Evolutionary conservation across 92 coral and sea anemone species (phyloP).

Genomic region (Siderastrea siderea): DNA sequence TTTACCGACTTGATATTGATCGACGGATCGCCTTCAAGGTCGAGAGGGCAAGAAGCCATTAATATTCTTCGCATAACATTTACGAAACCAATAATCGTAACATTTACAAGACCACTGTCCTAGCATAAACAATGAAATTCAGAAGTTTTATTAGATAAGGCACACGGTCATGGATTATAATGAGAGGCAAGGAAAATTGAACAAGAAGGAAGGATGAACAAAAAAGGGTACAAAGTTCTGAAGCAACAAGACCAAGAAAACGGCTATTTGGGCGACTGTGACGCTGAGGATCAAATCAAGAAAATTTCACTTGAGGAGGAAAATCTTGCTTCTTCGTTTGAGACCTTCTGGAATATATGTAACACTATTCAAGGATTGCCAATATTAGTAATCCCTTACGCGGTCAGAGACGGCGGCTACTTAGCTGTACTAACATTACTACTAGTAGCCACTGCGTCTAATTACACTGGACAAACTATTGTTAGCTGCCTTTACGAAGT

Average conservation of each 20-base stretch:
- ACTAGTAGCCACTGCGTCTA: slow-evolving; percentile 82
- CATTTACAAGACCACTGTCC: too few species aligned
- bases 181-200: background rate
- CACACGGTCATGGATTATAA: too few species aligned
- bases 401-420: slow-evolving; percentile 85
- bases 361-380: slow-evolving; percentile 99
- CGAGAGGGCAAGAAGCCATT: too few species aligned
- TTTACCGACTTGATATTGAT: too few species aligned
- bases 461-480: slow-evolving; percentile 91
- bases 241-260: background rate
- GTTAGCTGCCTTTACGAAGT: slow-evolving; percentile 86
- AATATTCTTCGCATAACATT: too few species aligned
- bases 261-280: background rate
- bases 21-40: too few species aligned
- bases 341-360: slow-evolving; percentile 96
- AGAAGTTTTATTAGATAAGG: too few species aligned
- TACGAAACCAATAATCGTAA: too few species aligned
- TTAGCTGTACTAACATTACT: slow-evolving; percentile 76
- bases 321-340: slow-evolving; percentile 78
- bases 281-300: background rate
- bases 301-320: background rate
- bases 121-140: too few species aligned
- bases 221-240: background rate
- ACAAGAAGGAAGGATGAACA: background rate
- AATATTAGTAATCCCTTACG: slow-evolving; percentile 92